Evolutionary conservation across 1,140 invertebrate species (phyloP), one percentile per base, ranked within the genome.

Genomic region (Drosophila malerkotliana): DNA sequence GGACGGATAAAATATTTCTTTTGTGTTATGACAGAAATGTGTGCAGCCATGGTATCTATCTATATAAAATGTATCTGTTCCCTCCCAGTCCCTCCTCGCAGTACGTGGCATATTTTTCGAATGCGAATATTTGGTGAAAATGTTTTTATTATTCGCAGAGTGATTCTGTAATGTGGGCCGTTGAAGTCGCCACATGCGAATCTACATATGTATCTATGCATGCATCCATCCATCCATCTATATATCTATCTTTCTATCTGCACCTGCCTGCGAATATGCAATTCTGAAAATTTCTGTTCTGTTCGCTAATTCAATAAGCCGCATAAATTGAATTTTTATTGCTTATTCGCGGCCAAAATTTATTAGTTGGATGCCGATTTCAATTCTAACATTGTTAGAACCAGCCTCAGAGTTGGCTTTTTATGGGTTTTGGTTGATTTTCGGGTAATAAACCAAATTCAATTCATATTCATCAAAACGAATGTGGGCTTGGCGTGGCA

Each of bases 1-100:
- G 21, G 21, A 15, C n/a, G 56, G 21, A 60, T 56, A 26, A 83
- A 83, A 78, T 85, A 82, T 88, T 78, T 87, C 61, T 87, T 75
- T 85, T 67, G 34, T 76, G 83, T 87, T 87, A 87, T 87, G 82
- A 87, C 82, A 88, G 83, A 88, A 87, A 87, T 87, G 82, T 76
- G 82, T 72, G 71, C 77, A 53, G 59, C 51, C 51, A 77, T 64
- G 60, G 67, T 37, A 15, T 44, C 34, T 45, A 61, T 79, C 63
- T 79, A 61, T 28, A 5, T 28, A 48, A 79, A 55, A 60, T 80
- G 60, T 79, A 71, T 71, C 64, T 51, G 51, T 59, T 26, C 32
- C 24, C 8, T 44, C 12, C 41, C 2, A 4, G 44, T 1, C 37
- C 21, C 48, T 8, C 14, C 7, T 18, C 45, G 21, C 45, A 55